These are phyloP conservation scores for Iselma pallidipennis DNA, from an alignment of 2,888 invertebrate species.

Conservation along the genomic window DNA sequence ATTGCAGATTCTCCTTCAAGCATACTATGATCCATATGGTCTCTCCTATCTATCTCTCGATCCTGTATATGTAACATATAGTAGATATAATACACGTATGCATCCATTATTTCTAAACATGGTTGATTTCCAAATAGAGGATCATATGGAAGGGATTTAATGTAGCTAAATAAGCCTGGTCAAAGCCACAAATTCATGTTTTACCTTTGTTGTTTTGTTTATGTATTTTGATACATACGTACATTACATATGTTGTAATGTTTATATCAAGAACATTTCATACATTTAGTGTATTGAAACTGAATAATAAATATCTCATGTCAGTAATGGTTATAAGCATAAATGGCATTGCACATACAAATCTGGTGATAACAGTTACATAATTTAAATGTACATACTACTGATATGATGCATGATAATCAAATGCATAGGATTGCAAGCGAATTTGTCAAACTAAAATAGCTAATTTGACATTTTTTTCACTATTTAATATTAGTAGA, in stretches of 20 bases:
- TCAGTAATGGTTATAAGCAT: slow-evolving; percentile 14
- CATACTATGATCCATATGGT: not conserved
- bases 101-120: not conserved
- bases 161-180: not conserved
- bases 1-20: not conserved
- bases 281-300: not conserved
- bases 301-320: slow-evolving; percentile 9
- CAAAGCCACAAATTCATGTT: not conserved
- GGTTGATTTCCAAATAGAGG: not conserved
- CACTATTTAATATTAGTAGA: not conserved
- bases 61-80: not conserved
- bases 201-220: not conserved
- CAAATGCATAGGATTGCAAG: slow-evolving; percentile 19
- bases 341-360: slow-evolving; percentile 15
- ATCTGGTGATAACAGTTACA: slow-evolving; percentile 25
- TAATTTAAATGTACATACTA: slow-evolving; percentile 22
- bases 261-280: not conserved
- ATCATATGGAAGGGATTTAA: not conserved
- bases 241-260: too few species aligned
- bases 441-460: slow-evolving; percentile 25
- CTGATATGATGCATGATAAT: slow-evolving; percentile 25
- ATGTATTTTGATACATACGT: too few species aligned
- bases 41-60: not conserved
- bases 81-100: not conserved
- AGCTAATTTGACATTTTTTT: too few species aligned